Percentiles rank a stretch among this genome's conserved stretches.
These are phyloP conservation scores for Drosophila leontia DNA, from an alignment of 1,140 invertebrate species.

Conservation along the genomic window DNA sequence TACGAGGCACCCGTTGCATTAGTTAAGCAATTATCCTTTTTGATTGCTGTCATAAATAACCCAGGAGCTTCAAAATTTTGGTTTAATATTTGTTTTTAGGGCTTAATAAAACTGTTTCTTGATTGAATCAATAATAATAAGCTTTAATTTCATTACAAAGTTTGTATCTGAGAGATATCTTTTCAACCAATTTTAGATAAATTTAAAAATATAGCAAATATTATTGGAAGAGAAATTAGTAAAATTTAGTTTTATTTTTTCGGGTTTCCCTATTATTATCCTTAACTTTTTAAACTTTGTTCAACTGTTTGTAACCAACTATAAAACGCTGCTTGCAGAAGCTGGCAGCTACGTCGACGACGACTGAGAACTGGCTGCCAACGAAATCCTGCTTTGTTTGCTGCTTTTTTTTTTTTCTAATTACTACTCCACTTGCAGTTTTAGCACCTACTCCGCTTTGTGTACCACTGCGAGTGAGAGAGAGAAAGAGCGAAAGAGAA, in stretches of 20 bases:
- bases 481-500: neutral
- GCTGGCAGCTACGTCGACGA: neutral
- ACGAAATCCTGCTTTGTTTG: neutral
- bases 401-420: slow-evolving; percentile 8
- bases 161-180: neutral
- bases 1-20: slow-evolving; percentile 16
- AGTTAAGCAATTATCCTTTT: slow-evolving; percentile 29
- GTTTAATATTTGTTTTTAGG: neutral
- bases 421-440: slow-evolving; percentile 24
- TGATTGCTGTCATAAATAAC: slow-evolving; percentile 12
- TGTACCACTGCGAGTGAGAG: neutral
- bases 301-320: neutral
- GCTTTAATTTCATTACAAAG: neutral
- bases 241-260: neutral
- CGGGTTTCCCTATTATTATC: neutral
- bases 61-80: neutral
- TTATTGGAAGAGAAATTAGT: neutral
- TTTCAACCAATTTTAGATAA: neutral
- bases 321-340: neutral
- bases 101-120: neutral
- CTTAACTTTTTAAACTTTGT: neutral
- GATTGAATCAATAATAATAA: neutral
- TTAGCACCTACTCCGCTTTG: slow-evolving; percentile 26
- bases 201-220: neutral
- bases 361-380: neutral